Conservation (phyloP, 2,888 invertebrate species). For the Aphidoletes aphidimyza region DNA sequence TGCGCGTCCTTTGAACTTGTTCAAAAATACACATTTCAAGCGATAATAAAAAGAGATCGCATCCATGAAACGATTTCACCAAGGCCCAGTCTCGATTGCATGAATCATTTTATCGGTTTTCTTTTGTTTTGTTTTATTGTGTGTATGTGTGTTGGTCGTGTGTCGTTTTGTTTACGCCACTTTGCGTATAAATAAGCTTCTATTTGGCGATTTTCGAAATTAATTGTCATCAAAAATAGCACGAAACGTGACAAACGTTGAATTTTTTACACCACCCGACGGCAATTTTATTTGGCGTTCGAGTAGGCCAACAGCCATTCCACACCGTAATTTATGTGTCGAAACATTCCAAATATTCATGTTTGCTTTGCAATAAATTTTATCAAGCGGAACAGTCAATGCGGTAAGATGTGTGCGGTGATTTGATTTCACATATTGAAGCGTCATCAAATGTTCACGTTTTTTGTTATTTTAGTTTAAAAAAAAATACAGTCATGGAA, state of each 20-base stretch:
- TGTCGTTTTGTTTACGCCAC: conserved; percentile 12
- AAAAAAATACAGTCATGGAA: too few species aligned
- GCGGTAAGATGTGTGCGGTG: neutral
- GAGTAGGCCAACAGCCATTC: conserved; percentile 25
- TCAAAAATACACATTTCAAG: conserved; percentile 14
- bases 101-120: conserved; percentile 25
- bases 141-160: neutral
- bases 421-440: neutral
- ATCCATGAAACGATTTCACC: neutral
- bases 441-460: neutral
- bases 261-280: neutral
- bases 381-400: neutral
- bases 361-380: conserved; percentile 50
- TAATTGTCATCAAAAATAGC: conserved; percentile 53
- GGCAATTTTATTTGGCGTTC: neutral
- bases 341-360: conserved; percentile 31
- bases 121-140: neutral
- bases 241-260: conserved; percentile 45
- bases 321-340: conserved; percentile 18
- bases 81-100: neutral
- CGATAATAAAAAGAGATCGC: neutral
- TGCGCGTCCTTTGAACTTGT: conserved; percentile 45
- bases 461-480: too few species aligned
- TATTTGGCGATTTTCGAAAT: conserved; percentile 52
- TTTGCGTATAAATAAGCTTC: conserved; percentile 23